Conservation (phyloP, 2,797 vertebrate species). For the Spinus pinus region DNA sequence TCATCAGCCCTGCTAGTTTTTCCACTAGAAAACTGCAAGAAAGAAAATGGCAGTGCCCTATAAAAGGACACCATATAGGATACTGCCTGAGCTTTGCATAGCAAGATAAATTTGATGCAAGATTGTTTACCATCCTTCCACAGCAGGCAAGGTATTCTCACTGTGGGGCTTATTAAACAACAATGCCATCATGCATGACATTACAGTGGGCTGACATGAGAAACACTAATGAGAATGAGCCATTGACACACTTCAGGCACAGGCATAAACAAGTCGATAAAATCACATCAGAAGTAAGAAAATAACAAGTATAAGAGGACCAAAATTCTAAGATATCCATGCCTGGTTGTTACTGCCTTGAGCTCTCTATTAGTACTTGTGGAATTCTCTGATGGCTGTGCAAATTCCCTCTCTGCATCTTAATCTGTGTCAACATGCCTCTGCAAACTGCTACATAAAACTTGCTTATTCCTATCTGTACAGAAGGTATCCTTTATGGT, state of each 20-base stretch:
- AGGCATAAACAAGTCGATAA: neutral
- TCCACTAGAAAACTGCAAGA: neutral
- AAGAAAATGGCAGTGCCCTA: neutral
- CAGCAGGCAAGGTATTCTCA: neutral
- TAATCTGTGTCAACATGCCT: neutral
- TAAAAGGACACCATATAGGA: neutral
- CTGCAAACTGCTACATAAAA: neutral
- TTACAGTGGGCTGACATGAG: neutral
- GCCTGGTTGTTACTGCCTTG: neutral
- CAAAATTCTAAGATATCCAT: neutral
- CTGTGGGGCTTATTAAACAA: slow-evolving; percentile 8
- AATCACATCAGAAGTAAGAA: neutral
- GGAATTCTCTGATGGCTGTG: neutral
- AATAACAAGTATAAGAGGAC: neutral
- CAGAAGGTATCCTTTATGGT: neutral
- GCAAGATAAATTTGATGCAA: neutral
- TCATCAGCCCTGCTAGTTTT: neutral
- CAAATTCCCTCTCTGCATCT: neutral
- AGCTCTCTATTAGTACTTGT: neutral
- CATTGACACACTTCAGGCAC: neutral
- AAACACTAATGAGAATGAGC: neutral
- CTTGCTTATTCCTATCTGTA: neutral
- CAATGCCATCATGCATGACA: neutral
- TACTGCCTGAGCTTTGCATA: neutral
- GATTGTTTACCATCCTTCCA: neutral